These are phyloP conservation scores for Molorchus minor DNA, from an alignment of 2,888 invertebrate genomes.

Conservation along the genomic window DNA sequence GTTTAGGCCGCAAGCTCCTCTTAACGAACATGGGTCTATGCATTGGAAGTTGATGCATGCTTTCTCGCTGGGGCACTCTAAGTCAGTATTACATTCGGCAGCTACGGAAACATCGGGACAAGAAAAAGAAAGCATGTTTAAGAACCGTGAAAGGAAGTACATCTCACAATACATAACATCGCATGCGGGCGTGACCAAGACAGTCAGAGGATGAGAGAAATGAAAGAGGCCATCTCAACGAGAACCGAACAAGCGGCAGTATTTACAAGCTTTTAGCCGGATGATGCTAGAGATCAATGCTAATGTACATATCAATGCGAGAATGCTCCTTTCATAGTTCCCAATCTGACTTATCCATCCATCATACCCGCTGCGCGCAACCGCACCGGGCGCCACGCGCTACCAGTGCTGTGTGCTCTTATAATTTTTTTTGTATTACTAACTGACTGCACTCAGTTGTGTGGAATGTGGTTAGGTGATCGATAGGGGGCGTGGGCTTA, in stretches of 20 bases:
- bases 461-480: conserved; percentile 58
- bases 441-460: conserved; percentile 43
- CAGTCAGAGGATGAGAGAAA: conserved; percentile 63
- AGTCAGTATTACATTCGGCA: conserved; percentile 86
- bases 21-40: conserved; percentile 88
- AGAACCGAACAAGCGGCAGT: conserved; percentile 67
- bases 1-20: conserved; percentile 89
- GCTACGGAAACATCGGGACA: conserved; percentile 58
- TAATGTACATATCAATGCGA: conserved; percentile 67
- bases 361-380: conserved; percentile 56
- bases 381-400: conserved; percentile 44
- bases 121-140: conserved; percentile 75
- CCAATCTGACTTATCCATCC: conserved; percentile 73
- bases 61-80: conserved; percentile 91
- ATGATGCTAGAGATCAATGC: conserved; percentile 48
- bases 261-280: conserved; percentile 66
- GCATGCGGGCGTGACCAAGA: conserved; percentile 69
- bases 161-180: conserved; percentile 65
- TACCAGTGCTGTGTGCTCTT: conserved; percentile 25
- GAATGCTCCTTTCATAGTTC: conserved; percentile 81
- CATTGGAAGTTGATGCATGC: conserved; percentile 91
- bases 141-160: conserved; percentile 88
- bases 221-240: conserved; percentile 63
- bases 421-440: conserved; percentile 24
- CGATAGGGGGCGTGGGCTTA: conserved; percentile 46